phyloP scores from a whole-genome alignment of 2,113 vertebrate species.

The Desmodus rotundus region DNA sequence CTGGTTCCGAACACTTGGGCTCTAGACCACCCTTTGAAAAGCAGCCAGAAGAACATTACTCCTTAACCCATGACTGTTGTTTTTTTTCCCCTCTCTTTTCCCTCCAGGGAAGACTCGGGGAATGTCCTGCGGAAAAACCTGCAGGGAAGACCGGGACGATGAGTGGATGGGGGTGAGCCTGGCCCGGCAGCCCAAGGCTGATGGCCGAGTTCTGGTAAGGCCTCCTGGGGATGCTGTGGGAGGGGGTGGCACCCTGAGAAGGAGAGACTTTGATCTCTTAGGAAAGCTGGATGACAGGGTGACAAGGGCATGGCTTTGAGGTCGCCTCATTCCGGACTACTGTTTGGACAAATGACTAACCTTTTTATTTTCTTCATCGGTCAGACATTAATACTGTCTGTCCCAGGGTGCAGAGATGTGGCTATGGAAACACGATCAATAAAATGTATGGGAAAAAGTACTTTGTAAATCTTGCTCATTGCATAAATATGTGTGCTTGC shows the following conservation, averaged over 20 bases:
- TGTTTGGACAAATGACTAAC: background rate
- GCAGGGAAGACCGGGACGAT: slow-evolving; percentile 91
- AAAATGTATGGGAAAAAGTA: background rate
- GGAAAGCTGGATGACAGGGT: background rate
- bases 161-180: slow-evolving; percentile 99
- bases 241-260: background rate
- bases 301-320: background rate
- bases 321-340: background rate
- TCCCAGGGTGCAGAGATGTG: background rate
- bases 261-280: background rate
- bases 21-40: background rate
- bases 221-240: background rate
- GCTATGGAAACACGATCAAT: background rate
- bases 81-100: background rate
- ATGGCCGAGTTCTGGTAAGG: slow-evolving; percentile 93
- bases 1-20: background rate
- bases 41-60: background rate
- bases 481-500: background rate
- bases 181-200: slow-evolving; percentile 89
- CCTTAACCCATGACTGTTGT: rapidly evolving
- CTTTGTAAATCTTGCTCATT: background rate
- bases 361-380: background rate
- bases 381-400: background rate
- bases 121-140: slow-evolving; percentile 93
- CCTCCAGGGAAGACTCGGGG: slow-evolving; percentile 87